Conservation (phyloP, 2,113 vertebrate genomes). For the Mesembrinibis cayennensis region DNA sequence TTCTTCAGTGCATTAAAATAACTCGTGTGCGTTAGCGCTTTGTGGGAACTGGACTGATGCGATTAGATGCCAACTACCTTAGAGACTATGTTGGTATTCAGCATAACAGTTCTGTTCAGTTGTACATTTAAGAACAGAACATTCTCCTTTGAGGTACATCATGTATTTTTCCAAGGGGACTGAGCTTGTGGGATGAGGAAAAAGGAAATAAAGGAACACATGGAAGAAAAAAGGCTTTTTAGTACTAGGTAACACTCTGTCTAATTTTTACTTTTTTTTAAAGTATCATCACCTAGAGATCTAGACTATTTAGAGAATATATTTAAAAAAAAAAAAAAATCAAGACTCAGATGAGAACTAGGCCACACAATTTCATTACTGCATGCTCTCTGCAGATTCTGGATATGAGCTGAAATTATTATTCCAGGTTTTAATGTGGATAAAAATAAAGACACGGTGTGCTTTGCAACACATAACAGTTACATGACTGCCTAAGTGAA, state of each 20-base stretch:
- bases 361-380: neutral
- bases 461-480: neutral
- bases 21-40: neutral
- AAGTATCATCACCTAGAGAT: neutral
- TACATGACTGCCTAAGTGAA: neutral
- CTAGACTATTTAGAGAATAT: neutral
- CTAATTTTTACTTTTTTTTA: neutral
- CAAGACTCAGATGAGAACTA: neutral
- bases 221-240: neutral
- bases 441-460: neutral
- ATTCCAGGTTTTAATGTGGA: neutral
- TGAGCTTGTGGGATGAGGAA: neutral
- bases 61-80: neutral
- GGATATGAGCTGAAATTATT: neutral
- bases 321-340: neutral
- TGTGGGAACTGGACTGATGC: neutral
- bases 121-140: conserved; percentile 16
- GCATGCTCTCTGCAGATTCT: neutral
- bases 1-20: conserved; percentile 21
- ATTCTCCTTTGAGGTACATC: neutral
- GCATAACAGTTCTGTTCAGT: neutral
- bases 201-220: neutral
- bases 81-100: neutral
- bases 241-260: neutral
- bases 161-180: neutral